A percentile compares a stretch with the other conserved stretches of the same genome.
Evolutionary conservation across 2,888 invertebrate genomes (phyloP).

Genomic region (Invenusta paracnida): DNA sequence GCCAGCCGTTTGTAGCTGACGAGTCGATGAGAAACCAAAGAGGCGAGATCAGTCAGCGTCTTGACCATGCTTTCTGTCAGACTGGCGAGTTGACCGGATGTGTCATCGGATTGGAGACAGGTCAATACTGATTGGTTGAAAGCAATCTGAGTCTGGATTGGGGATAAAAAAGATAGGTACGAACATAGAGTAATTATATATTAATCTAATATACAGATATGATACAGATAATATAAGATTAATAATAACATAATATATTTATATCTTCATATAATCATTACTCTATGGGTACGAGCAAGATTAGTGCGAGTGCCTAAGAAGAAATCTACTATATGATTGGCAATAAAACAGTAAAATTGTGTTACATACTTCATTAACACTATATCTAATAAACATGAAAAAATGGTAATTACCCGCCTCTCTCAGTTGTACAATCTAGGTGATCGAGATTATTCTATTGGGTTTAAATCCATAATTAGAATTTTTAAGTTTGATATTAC

Average conservation of each 20-base stretch:
- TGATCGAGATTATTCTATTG: no score
- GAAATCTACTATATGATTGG: not conserved
- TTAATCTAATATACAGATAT: not conserved
- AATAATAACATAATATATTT: no score
- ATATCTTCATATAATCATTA: no score
- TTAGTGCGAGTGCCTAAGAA: no score
- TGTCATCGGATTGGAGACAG: not conserved
- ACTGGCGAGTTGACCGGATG: not conserved
- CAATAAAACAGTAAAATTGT: no score
- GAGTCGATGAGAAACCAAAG: slow-evolving; percentile 53
- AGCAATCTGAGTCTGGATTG: not conserved
- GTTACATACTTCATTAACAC: no score
- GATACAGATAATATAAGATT: not conserved
- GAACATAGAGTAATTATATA: not conserved
- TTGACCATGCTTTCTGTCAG: not conserved
- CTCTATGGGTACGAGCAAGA: no score
- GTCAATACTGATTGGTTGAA: not conserved
- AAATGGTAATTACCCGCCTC: no score
- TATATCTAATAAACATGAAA: no score
- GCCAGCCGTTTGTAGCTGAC: slow-evolving; percentile 53
- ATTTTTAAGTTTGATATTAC: no score
- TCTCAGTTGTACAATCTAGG: no score
- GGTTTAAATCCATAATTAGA: no score
- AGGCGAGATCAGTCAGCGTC: slow-evolving; percentile 53
- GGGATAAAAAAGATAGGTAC: not conserved